These are phyloP conservation scores for Phenacoccus solenopsis DNA, from an alignment of 1,140 invertebrate genomes.

Conservation along the genomic window DNA sequence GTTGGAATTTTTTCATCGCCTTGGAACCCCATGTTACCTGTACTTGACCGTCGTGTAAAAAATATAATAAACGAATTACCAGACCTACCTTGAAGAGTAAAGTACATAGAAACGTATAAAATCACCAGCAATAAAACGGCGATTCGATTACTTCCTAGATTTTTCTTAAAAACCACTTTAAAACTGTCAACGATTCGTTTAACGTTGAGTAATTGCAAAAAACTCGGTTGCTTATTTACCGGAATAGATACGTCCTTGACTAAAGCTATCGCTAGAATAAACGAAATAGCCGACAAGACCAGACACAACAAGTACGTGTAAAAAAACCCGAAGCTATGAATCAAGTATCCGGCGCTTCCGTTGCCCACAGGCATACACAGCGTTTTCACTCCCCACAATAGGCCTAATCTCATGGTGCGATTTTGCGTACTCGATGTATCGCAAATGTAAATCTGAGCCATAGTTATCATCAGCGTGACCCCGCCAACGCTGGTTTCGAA, in stretches of 20 bases:
- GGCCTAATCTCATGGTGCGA: neutral
- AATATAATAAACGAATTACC: neutral
- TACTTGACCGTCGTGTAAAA: too few relatives aligned
- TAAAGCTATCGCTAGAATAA: neutral
- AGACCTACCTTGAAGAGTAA: neutral
- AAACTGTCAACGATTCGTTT: neutral
- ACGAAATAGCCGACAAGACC: neutral
- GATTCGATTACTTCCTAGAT: neutral
- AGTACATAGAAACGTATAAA: neutral
- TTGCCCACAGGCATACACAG: constrained; percentile 13
- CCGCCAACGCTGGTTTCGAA: neutral
- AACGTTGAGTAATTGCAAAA: neutral
- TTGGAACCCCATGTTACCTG: too few relatives aligned
- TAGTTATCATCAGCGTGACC: neutral
- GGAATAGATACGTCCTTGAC: neutral
- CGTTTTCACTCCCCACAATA: neutral
- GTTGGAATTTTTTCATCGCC: too few relatives aligned
- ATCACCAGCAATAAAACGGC: neutral
- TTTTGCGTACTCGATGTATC: neutral
- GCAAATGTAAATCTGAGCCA: neutral
- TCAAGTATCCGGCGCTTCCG: constrained; percentile 16
- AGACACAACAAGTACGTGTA: constrained; percentile 19
- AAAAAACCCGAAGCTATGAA: constrained; percentile 19
- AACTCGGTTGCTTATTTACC: neutral
- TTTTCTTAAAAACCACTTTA: constrained; percentile 4